Base-by-base conservation (phyloP, 2,797 vertebrate species). In the Discoglossus pictus region DNA sequence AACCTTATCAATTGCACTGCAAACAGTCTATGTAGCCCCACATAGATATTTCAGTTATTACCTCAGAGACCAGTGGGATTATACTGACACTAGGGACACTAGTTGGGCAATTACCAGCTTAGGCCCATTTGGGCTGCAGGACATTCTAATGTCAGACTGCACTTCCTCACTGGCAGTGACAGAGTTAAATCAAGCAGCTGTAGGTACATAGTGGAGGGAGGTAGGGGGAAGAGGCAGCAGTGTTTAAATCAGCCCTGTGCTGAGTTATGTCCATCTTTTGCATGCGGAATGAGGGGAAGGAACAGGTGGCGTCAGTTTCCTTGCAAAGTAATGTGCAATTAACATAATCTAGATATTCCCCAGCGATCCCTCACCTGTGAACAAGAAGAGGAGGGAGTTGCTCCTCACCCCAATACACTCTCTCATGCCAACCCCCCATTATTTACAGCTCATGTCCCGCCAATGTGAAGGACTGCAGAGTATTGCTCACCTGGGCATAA, bases 331-430 rank as follows among this genome's bases (percentile, higher is more conserved):
- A 71, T 71, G 61, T 64, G 68, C 68, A 71, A 71, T 71, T 71
- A 71, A 71, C 68, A 71, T 71, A 71, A 71, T 71, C 44, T 71
- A 71, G 53, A 71, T 71, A 71, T 71, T 71, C 68, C 68, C 68
- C 61, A 51, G 61, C 12, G 61, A 59, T 71, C 46, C 53, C 68
- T 71, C 68, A 71, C 68, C 68, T 71, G 68, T 53, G 68, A 59
- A 52, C 53, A 71, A 64, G 23, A 52, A 52, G 46, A 56, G n/a
- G 46, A 46, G 68, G 53, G 61, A 15, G 44, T 20, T 4, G 24
- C 16, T 31, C 40, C 21, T 38, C 43, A 51, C 23, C 68, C 36
- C 12, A 34, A 27, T 7, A 21, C 44, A 27, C 43, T 50, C 25
- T 58, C 52, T 63, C 43, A 61, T 71, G 68, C 38, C 61, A 59